phyloP scores from a whole-genome alignment of 2,797 vertebrate genomes.

The Pangasius krempfi region DNA sequence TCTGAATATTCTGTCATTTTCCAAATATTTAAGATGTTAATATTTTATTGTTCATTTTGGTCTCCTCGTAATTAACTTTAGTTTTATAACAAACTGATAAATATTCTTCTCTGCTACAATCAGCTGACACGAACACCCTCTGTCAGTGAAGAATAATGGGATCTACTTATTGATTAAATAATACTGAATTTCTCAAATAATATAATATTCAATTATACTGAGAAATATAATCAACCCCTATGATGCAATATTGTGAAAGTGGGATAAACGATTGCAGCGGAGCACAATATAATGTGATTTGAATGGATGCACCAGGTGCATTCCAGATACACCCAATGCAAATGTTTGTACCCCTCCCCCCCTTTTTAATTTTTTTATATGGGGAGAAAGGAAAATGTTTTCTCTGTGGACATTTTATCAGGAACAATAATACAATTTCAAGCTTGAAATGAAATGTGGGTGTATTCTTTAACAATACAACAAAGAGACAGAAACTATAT shows the following conservation, averaged over 20 bases:
- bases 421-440: not conserved
- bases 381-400: not conserved
- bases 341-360: not conserved
- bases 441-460: not conserved
- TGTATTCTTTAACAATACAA: not conserved
- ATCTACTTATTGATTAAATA: not conserved
- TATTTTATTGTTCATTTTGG: not conserved
- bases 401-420: not conserved
- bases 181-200: not conserved
- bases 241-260: slow-evolving; percentile 10
- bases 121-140: not conserved
- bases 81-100: not conserved
- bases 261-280: not conserved
- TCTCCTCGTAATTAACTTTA: not conserved
- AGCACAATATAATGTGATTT: not conserved
- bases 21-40: not conserved
- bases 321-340: not conserved
- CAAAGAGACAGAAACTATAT: not conserved
- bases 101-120: not conserved
- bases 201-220: no score
- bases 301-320: not conserved
- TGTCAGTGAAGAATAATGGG: not conserved
- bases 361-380: not conserved
- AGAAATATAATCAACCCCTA: not conserved
- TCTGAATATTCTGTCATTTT: not conserved